A percentile compares a stretch with the other conserved stretches of the same genome.
These are phyloP conservation scores for Pogonophryne albipinna DNA, from an alignment of 2,797 vertebrate species.

Conservation along the genomic window DNA sequence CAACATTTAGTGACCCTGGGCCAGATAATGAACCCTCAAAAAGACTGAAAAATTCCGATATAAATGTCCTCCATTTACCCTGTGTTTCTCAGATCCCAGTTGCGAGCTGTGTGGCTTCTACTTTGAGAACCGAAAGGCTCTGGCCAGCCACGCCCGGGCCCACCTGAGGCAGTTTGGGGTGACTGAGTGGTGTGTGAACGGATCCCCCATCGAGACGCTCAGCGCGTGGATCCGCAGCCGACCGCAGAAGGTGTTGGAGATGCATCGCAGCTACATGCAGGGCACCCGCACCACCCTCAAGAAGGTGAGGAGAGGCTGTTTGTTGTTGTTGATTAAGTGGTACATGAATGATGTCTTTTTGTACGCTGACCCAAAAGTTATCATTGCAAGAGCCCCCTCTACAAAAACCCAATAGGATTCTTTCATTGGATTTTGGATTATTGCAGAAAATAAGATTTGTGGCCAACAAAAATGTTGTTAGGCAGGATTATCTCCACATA, in stretches of 20 bases:
- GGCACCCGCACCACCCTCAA: conserved; percentile 90
- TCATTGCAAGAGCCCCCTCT: too few relatives aligned
- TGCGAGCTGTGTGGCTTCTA: conserved; percentile 96
- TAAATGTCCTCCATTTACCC: neutral
- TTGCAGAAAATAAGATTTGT: too few relatives aligned
- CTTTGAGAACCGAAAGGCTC: conserved; percentile 96
- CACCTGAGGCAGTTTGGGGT: conserved; percentile 97
- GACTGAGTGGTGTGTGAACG: conserved; percentile 97
- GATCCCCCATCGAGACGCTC: conserved; percentile 96
- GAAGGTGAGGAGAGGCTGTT: conserved; percentile 83
- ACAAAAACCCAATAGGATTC: too few relatives aligned
- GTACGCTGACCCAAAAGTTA: too few relatives aligned
- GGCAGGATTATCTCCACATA: too few relatives aligned
- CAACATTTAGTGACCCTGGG: too few relatives aligned
- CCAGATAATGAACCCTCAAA: too few relatives aligned
- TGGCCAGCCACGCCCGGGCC: conserved; percentile 95
- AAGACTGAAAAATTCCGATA: too few relatives aligned
- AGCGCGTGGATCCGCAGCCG: conserved; percentile 97
- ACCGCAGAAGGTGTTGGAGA: conserved; percentile 92
- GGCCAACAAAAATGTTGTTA: too few relatives aligned
- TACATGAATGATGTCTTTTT: too few relatives aligned
- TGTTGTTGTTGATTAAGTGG: neutral
- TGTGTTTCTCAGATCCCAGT: conserved; percentile 86
- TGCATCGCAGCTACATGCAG: conserved; percentile 95
- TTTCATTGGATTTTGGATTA: too few relatives aligned